phyloP scores from a whole-genome alignment of 2,888 invertebrate species.

The Leptopilina myrica region DNA sequence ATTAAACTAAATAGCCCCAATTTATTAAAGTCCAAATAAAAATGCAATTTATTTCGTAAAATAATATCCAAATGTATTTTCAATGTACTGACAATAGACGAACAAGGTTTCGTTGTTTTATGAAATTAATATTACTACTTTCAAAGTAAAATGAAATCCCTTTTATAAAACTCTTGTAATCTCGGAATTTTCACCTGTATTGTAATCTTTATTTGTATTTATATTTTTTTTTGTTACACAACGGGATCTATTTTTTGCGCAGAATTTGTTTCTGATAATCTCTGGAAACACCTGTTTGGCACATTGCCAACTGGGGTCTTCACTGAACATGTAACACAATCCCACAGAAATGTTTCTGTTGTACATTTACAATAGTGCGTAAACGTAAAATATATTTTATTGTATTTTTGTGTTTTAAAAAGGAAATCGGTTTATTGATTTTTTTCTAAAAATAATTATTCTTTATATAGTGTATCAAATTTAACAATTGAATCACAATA shows the following conservation, averaged over 20 bases:
- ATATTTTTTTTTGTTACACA: not conserved
- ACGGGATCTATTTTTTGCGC: conserved; percentile 12
- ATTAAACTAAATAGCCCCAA: too few species aligned
- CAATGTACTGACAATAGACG: not conserved
- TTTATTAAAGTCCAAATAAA: too few species aligned
- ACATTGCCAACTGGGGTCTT: conserved; percentile 19
- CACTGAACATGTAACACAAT: conserved; percentile 18
- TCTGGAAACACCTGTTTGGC: conserved; percentile 30
- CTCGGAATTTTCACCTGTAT: not conserved
- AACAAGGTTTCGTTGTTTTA: not conserved
- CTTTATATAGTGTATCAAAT: too few species aligned
- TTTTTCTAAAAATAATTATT: too few species aligned
- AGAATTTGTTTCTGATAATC: conserved; percentile 36
- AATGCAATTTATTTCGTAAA: too few species aligned
- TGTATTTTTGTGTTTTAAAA: too few species aligned
- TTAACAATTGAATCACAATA: too few species aligned
- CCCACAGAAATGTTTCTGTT: conserved; percentile 22
- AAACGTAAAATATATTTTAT: not conserved
- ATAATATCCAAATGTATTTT: too few species aligned
- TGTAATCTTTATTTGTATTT: not conserved
- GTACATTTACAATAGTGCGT: conserved; percentile 14
- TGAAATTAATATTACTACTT: not conserved
- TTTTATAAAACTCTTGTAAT: not conserved
- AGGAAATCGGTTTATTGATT: too few species aligned
- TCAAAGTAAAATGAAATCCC: not conserved